Evolutionary conservation across 1,140 invertebrate genomes (phyloP), one percentile per base, ranked within the genome.

Genomic region (Doryteuthis pealeii): DNA sequence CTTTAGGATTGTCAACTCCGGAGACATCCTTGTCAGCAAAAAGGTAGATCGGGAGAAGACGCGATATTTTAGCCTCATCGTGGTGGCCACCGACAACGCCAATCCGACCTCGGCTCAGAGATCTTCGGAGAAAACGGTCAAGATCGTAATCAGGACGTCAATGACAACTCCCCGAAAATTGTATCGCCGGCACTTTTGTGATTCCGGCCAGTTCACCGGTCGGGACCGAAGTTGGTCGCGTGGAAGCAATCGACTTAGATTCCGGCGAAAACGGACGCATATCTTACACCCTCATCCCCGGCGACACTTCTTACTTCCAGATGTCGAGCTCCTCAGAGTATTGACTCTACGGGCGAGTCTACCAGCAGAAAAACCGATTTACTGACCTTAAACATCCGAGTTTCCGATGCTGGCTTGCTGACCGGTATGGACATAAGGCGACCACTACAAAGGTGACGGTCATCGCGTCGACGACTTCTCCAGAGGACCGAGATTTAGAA

Each of bases 81-180:
- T 98, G 0, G 92, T 95, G 0, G 97, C 96, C 0, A 95, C 93
- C 0, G 97, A 99, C 88, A 92, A 93, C 83, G 96, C 96, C 0
- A 88, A 91, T 75, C 93, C 94, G 0, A 88, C 89, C 4, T 91
- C 91, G 10, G 87, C 89, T 0, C 90, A 94, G 77, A 87, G 96
- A 5, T 95, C 94, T 0, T 94, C 96, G 0, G 95, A 97, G 81
- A 99, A 99, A 87, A 88, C 94, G 8, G 81, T 88, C 26, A 81
- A 78, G 5, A 82, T 89, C 40, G 73, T 78, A 35, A 80, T 90
- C n/a, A 93, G 82, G 96, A 98, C 82, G 92, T 95, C 6, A 98
- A 98, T 88, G 96, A 98, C 86, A 97, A 98, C 87, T 88, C 92
- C 1, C 96, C 97, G 1, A 91, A 92, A 76, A 99, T 99, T 84